Evolutionary conservation across 2,113 vertebrate species (phyloP).

Genomic region (Lichenostomus cassidix): DNA sequence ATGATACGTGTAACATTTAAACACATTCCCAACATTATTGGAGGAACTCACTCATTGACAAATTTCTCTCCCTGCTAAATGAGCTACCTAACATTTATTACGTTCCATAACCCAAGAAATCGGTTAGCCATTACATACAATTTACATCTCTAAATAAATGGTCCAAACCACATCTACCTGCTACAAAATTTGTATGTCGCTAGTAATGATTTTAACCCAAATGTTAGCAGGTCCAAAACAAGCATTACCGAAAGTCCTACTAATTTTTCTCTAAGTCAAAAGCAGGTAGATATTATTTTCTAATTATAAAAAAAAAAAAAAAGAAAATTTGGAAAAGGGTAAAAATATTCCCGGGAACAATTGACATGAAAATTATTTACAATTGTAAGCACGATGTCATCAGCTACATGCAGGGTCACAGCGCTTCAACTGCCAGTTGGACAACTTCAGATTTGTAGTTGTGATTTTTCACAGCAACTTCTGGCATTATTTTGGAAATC

Average conservation of each 20-base stretch:
- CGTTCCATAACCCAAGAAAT: not conserved
- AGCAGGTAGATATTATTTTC: not conserved
- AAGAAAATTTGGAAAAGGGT: not conserved
- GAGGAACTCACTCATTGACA: not conserved
- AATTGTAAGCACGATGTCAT: not conserved
- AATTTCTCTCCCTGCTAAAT: not conserved
- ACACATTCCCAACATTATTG: not conserved
- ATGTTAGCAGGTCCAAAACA: not conserved
- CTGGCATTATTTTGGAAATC: not conserved
- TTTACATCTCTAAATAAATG: not conserved
- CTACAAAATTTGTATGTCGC: not conserved
- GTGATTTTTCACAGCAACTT: not conserved
- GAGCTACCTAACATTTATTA: not conserved
- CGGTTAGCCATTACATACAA: not conserved
- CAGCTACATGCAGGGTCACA: not conserved
- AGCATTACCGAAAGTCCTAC: not conserved
- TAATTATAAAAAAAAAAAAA: not conserved
- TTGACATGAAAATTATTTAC: not conserved
- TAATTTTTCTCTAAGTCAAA: not conserved
- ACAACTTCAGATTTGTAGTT: not conserved
- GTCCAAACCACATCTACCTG: not conserved
- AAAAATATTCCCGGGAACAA: not conserved
- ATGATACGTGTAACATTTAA: not conserved
- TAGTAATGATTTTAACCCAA: not conserved
- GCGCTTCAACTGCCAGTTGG: not conserved